phyloP scores from a whole-genome alignment of 2,113 vertebrate species.

The Psittacula cyanocephala region DNA sequence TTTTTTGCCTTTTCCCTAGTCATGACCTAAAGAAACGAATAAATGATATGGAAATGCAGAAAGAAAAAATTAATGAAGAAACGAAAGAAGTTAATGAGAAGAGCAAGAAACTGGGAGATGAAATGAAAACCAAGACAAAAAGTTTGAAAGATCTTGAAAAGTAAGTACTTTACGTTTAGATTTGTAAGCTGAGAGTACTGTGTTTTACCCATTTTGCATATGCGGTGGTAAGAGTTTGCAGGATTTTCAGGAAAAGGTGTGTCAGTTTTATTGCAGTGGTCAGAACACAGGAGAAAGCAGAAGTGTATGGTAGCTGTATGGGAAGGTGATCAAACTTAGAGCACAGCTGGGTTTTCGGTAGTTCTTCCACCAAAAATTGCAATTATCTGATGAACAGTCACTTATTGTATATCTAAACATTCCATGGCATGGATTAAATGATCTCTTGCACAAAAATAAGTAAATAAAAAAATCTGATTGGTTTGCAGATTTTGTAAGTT shows the following conservation, averaged over 20 bases:
- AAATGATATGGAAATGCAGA: conserved; percentile 82
- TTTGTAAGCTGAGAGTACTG: not conserved
- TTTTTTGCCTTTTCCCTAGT: conserved; percentile 63
- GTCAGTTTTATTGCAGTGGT: too few relatives aligned
- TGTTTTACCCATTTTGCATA: not conserved
- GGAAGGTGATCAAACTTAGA: not conserved
- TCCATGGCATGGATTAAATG: not conserved
- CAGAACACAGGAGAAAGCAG: not conserved
- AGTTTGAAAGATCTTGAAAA: conserved; percentile 89
- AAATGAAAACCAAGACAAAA: conserved; percentile 86
- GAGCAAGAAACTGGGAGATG: conserved; percentile 79
- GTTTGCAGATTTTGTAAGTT: not conserved
- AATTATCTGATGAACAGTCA: not conserved
- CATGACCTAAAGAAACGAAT: conserved; percentile 86
- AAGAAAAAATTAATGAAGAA: conserved; percentile 86
- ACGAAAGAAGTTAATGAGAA: conserved; percentile 87
- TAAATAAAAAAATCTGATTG: not conserved
- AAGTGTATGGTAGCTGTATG: not conserved
- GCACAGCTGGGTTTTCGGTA: not conserved
- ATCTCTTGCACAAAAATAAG: not conserved
- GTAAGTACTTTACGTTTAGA: conserved; percentile 69
- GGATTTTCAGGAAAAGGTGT: not conserved
- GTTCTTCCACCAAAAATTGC: not conserved
- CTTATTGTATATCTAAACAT: not conserved
- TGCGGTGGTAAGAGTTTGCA: not conserved